Percentiles rank a stretch among this genome's conserved stretches.
These are phyloP conservation scores for Pocillopora verrucosa DNA, from an alignment of 64 coral and sea anemone species.

Conservation along the genomic window DNA sequence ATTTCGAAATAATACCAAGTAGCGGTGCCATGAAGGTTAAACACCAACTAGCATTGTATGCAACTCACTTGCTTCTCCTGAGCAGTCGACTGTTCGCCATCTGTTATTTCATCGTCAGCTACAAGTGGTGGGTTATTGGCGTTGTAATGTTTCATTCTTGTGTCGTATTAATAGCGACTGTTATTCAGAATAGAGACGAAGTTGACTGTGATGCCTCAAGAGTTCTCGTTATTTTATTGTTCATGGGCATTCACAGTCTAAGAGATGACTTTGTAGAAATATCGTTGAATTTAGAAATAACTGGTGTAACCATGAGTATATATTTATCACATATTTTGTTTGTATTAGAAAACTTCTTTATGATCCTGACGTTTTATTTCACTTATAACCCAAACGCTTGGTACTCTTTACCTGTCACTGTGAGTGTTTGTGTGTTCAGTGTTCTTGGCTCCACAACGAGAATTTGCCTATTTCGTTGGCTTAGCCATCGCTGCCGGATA, in stretches of 20 bases:
- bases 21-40: too few relatives aligned
- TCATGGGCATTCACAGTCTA: neutral
- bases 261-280: too few relatives aligned
- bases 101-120: neutral
- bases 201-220: too few relatives aligned
- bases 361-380: constrained; percentile 16
- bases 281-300: too few relatives aligned
- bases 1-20: too few relatives aligned
- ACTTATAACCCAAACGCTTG: neutral
- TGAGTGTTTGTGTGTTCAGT: neutral
- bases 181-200: neutral
- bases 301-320: too few relatives aligned
- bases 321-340: neutral
- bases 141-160: neutral
- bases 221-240: neutral
- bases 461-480: neutral
- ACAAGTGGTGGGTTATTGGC: neutral
- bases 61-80: neutral
- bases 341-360: constrained; percentile 8
- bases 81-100: constrained; percentile 7
- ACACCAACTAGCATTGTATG: neutral
- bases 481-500: too few relatives aligned
- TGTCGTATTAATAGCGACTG: neutral
- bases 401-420: constrained; percentile 14
- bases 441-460: constrained; percentile 5